Evolutionary conservation across 2,113 vertebrate genomes (phyloP).

Genomic region (Progne subis): DNA sequence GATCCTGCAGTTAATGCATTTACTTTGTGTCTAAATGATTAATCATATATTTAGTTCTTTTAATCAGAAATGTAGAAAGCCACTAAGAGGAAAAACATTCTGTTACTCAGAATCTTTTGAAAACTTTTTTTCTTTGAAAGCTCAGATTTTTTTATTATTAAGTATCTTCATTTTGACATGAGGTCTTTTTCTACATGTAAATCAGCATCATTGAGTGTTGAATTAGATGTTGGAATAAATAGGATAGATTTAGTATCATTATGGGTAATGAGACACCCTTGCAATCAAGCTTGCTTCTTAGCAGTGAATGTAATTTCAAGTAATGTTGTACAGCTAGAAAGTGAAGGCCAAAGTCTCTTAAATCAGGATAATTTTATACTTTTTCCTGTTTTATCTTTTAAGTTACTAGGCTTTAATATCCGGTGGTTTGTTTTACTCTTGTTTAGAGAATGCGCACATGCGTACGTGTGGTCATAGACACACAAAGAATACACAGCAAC

Average conservation of each 20-base stretch:
- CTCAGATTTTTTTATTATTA: not conserved
- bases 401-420: not conserved
- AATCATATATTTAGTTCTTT: not conserved
- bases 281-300: constrained; percentile 56
- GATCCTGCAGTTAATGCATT: not conserved
- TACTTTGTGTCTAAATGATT: not conserved
- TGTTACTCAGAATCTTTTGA: not conserved
- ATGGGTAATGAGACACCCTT: constrained; percentile 46
- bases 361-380: not conserved
- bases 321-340: not conserved
- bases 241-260: constrained; percentile 52
- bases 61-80: not conserved
- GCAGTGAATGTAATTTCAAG: constrained; percentile 33
- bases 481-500: not conserved
- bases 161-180: not conserved
- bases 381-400: not conserved
- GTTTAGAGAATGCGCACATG: not conserved
- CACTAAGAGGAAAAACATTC: not conserved
- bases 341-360: not conserved
- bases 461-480: fast-evolving
- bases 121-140: not conserved
- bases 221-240: constrained; percentile 58
- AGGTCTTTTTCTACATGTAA: constrained; percentile 10
- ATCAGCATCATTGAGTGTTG: not conserved
- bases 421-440: not conserved